Evolutionary conservation across 2,113 vertebrate species (phyloP).

Genomic region (Saguinus midas): DNA sequence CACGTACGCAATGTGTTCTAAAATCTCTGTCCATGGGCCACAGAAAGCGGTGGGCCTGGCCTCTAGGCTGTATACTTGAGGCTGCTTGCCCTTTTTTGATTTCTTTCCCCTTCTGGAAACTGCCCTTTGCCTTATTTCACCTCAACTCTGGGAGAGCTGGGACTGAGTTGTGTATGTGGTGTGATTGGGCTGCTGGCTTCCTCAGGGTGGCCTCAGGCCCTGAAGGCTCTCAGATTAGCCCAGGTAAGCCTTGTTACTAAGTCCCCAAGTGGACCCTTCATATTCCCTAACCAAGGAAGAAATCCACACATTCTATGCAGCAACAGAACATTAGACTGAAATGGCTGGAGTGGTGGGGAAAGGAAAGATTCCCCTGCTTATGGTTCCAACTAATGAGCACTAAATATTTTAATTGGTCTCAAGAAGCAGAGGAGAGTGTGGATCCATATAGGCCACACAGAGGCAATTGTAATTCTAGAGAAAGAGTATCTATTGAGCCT

Average conservation of each 20-base stretch:
- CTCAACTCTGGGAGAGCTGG: not conserved
- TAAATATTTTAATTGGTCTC: slow-evolving; percentile 75
- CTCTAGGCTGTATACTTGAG: not conserved
- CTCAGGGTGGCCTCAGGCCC: not conserved
- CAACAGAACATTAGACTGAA: not conserved
- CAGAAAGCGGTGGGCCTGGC: not conserved
- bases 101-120: not conserved
- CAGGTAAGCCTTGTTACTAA: not conserved
- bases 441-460: slow-evolving; percentile 17
- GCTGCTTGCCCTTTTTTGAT: not conserved
- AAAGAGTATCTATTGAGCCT: not conserved
- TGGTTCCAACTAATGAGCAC: slow-evolving; percentile 54
- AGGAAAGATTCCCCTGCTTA: slow-evolving; percentile 62
- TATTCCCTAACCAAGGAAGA: not conserved
- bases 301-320: not conserved
- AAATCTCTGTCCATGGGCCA: not conserved
- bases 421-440: slow-evolving; percentile 49
- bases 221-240: not conserved
- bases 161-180: not conserved
- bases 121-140: not conserved
- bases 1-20: not conserved
- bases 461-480: slow-evolving; percentile 42
- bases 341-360: not conserved
- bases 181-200: not conserved
- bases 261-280: not conserved